Conservation (phyloP, 2,113 vertebrate genomes). For the Vombatus ursinus region DNA sequence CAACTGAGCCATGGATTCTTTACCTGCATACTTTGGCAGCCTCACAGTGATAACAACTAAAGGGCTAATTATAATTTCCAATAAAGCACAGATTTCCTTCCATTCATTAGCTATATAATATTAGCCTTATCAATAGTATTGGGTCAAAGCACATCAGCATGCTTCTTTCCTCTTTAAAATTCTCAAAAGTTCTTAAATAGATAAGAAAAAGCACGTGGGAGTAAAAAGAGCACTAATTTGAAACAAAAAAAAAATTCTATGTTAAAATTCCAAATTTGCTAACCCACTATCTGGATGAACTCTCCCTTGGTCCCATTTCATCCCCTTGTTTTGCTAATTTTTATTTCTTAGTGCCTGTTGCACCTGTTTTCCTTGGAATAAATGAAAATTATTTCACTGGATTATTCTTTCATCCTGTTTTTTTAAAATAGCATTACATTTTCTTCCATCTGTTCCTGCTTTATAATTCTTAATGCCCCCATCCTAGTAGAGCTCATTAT, state of each 20-base stretch:
- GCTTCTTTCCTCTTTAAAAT: not conserved
- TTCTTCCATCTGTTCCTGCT: not conserved
- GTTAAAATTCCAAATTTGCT: not conserved
- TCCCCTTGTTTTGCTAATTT: not conserved
- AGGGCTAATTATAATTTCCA: not conserved
- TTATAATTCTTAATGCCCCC: not conserved
- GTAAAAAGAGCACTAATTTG: not conserved
- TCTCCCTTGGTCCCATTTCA: not conserved
- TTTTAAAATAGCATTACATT: not conserved
- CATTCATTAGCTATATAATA: constrained; percentile 36
- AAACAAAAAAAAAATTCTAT: not conserved
- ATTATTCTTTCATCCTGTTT: not conserved
- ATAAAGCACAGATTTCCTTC: constrained; percentile 7
- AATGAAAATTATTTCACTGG: not conserved
- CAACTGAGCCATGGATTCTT: constrained; percentile 23
- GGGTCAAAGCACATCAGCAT: not conserved
- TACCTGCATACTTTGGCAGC: not conserved
- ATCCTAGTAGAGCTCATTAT: not conserved
- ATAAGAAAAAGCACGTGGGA: not conserved
- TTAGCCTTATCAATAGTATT: not conserved
- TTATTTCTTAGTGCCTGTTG: not conserved
- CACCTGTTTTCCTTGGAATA: not conserved
- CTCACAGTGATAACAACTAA: not conserved
- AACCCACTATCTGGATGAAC: not conserved
- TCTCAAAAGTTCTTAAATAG: not conserved